Percentiles rank a stretch among this genome's conserved stretches.
Conservation (phyloP, 2,888 invertebrate species). For the Anthrax anthrax region DNA sequence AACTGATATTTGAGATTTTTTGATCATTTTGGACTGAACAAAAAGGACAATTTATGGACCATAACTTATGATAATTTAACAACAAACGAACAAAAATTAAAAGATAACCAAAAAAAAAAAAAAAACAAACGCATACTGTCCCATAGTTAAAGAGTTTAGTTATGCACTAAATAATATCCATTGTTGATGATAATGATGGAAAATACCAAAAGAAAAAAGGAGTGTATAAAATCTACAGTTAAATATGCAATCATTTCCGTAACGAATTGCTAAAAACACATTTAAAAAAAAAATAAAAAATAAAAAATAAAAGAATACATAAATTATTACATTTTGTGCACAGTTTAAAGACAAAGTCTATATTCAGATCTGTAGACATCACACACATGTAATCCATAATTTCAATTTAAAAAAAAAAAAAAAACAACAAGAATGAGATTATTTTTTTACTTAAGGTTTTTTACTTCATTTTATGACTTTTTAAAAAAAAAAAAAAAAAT, state of each 20-base stretch:
- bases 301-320: too few species aligned
- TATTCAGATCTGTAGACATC: too few species aligned
- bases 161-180: not conserved
- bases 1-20: not conserved
- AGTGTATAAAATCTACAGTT: not conserved
- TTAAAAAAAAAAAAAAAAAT: too few species aligned
- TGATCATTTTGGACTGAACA: too few species aligned
- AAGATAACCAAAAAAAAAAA: not conserved
- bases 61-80: conserved; percentile 4
- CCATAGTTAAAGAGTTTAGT: not conserved
- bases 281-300: not conserved
- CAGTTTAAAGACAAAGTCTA: too few species aligned
- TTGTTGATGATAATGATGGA: not conserved
- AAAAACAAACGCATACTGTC: too few species aligned
- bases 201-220: not conserved
- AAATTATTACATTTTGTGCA: too few species aligned
- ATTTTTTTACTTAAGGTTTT: too few species aligned
- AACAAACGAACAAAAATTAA: not conserved
- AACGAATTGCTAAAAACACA: conserved; percentile 5
- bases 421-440: too few species aligned
- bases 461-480: too few species aligned
- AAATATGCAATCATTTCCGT: conserved; percentile 5
- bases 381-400: too few species aligned
- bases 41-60: conserved; percentile 7
- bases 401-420: too few species aligned